Percentiles rank a stretch among this genome's conserved stretches.
phyloP scores from a whole-genome alignment of 2,888 invertebrate genomes.

The Cantharis flavilabris region DNA sequence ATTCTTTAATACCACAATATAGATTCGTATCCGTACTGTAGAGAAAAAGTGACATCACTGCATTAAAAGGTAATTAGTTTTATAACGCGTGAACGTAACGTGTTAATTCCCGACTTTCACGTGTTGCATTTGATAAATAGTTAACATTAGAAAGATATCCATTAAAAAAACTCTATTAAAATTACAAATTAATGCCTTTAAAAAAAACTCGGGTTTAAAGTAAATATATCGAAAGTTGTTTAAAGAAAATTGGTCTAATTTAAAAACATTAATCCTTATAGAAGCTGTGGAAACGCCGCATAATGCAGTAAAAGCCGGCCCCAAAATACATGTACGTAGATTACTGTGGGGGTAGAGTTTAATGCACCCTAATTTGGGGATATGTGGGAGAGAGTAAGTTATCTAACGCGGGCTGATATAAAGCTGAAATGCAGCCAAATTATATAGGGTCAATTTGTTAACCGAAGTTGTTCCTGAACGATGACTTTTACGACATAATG shows the following conservation, averaged over 20 bases:
- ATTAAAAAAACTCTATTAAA: not conserved
- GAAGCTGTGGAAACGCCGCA: slow-evolving; percentile 26
- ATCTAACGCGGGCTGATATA: slow-evolving; percentile 19
- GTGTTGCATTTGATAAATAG: not conserved
- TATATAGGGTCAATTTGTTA: slow-evolving; percentile 25
- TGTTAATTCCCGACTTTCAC: not conserved
- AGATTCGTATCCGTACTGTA: not conserved
- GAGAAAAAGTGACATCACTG: no score
- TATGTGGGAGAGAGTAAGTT: slow-evolving; percentile 23
- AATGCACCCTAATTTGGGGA: slow-evolving; percentile 25
- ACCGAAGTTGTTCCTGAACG: slow-evolving; percentile 5
- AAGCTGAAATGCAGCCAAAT: slow-evolving; percentile 19
- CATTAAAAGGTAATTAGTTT: not conserved
- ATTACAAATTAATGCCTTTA: not conserved
- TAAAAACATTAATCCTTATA: slow-evolving; percentile 25
- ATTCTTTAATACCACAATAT: not conserved
- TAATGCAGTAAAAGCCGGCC: slow-evolving; percentile 25
- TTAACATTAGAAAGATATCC: not conserved
- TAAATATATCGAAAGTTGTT: not conserved
- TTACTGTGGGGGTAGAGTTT: slow-evolving; percentile 19
- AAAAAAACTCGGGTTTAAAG: not conserved
- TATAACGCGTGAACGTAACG: not conserved
- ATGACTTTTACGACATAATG: not conserved
- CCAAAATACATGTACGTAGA: slow-evolving; percentile 26
- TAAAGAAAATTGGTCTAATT: slow-evolving; percentile 23